Evolutionary conservation across 1,140 invertebrate species (phyloP).

Genomic region (Papilio helenus): DNA sequence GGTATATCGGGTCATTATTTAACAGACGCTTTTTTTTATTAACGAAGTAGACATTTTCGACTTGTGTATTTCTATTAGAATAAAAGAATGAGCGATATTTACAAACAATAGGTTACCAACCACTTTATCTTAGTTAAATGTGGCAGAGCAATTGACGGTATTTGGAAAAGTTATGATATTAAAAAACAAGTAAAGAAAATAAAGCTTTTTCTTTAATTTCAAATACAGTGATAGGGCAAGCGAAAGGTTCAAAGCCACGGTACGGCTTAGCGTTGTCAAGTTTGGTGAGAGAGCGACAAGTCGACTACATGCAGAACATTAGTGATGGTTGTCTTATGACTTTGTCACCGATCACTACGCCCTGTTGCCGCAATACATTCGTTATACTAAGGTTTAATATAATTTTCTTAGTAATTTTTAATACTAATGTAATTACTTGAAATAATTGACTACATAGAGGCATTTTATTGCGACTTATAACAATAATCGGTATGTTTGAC

Average conservation of each 20-base stretch:
- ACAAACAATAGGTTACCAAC: too few species aligned
- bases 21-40: too few species aligned
- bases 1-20: too few species aligned
- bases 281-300: conserved; percentile 67
- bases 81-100: too few species aligned
- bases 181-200: not conserved
- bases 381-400: conserved; percentile 63
- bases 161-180: not conserved
- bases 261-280: conserved; percentile 71
- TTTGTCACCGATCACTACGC: conserved; percentile 71
- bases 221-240: conserved; percentile 45
- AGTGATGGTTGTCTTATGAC: conserved; percentile 74
- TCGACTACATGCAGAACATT: conserved; percentile 75
- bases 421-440: not conserved
- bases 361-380: conserved; percentile 75
- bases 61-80: too few species aligned
- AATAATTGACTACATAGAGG: too few species aligned
- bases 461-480: too few species aligned
- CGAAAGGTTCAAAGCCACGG: conserved; percentile 50
- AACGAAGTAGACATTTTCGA: too few species aligned
- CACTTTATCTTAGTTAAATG: not conserved
- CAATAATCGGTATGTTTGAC: not conserved
- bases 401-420: not conserved
- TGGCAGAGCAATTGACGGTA: too few species aligned
- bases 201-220: not conserved